Evolutionary conservation across 1,140 invertebrate genomes (phyloP).

Genomic region (Danaus melanippus): DNA sequence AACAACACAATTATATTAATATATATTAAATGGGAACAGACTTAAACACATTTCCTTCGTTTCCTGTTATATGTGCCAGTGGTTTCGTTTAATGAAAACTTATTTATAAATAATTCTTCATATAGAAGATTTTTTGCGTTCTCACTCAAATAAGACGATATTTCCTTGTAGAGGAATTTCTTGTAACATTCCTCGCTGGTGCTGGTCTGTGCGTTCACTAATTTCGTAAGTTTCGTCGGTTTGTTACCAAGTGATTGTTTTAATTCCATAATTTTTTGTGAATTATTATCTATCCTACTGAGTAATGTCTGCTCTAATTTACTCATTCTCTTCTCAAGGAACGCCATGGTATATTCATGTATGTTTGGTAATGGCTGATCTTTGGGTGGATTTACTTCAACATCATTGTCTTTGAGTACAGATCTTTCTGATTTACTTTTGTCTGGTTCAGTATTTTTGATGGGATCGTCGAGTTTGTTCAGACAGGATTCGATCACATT

Average conservation of each 20-base stretch:
- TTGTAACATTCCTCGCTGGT: slow-evolving; percentile 40
- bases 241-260: slow-evolving; percentile 26
- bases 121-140: slow-evolving; percentile 47
- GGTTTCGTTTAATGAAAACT: slow-evolving; percentile 28
- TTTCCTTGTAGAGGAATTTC: slow-evolving; percentile 46
- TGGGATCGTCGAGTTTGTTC: slow-evolving; percentile 25
- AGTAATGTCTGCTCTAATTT: slow-evolving; percentile 51
- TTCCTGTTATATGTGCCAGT: slow-evolving; percentile 18
- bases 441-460: slow-evolving; percentile 15
- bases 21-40: slow-evolving; percentile 8
- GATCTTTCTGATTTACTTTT: slow-evolving; percentile 11
- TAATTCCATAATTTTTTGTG: slow-evolving; percentile 43
- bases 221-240: slow-evolving; percentile 19
- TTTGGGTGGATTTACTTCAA: slow-evolving; percentile 11
- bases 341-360: slow-evolving; percentile 37
- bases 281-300: slow-evolving; percentile 54
- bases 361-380: slow-evolving; percentile 22
- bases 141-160: slow-evolving; percentile 52
- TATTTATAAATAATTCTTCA: slow-evolving; percentile 60
- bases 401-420: slow-evolving; percentile 7
- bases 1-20: slow-evolving; percentile 4
- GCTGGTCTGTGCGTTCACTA: slow-evolving; percentile 27
- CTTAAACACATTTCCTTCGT: slow-evolving; percentile 20
- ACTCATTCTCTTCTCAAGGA: slow-evolving; percentile 49
- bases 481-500: slow-evolving; percentile 47